Evolutionary conservation across 1,140 invertebrate genomes (phyloP).

Genomic region (Drosophila quadrilineata): DNA sequence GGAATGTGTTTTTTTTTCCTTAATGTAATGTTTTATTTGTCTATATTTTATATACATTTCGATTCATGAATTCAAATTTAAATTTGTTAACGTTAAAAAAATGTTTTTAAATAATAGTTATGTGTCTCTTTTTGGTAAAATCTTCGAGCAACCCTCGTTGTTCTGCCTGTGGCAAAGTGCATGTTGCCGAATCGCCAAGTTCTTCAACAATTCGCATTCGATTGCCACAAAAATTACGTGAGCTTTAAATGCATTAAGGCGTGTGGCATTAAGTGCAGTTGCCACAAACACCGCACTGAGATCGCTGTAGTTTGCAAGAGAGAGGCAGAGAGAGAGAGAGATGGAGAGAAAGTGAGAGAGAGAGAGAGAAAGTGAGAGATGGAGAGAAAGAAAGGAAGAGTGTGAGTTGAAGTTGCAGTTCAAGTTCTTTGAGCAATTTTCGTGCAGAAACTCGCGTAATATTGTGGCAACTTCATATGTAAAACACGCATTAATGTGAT

Average conservation of each 20-base stretch:
- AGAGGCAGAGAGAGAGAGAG: background rate
- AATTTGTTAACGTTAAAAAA: too few species aligned
- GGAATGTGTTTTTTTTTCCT: too few species aligned
- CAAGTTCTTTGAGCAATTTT: background rate
- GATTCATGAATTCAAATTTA: too few species aligned
- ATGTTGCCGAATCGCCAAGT: constrained; percentile 3
- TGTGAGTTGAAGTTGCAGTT: background rate
- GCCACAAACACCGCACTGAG: background rate
- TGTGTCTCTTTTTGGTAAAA: too few species aligned
- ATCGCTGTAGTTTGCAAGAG: too few species aligned
- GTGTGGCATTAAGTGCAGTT: constrained; percentile 23
- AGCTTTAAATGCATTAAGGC: constrained; percentile 27
- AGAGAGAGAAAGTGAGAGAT: background rate
- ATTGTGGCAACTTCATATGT: constrained; percentile 53
- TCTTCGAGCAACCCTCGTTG: background rate
- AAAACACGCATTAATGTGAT: constrained; percentile 68
- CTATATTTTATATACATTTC: too few species aligned
- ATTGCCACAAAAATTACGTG: constrained; percentile 37
- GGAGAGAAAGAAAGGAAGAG: background rate
- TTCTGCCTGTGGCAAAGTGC: background rate
- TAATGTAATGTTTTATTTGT: too few species aligned
- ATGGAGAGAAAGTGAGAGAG: background rate
- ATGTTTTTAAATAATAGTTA: too few species aligned
- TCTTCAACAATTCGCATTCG: constrained; percentile 17
- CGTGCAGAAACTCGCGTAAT: constrained; percentile 5